A percentile compares a stretch with the other conserved stretches of the same genome.
phyloP scores from a whole-genome alignment of 2,797 vertebrate species.

The Rhadinocentrus ornatus region DNA sequence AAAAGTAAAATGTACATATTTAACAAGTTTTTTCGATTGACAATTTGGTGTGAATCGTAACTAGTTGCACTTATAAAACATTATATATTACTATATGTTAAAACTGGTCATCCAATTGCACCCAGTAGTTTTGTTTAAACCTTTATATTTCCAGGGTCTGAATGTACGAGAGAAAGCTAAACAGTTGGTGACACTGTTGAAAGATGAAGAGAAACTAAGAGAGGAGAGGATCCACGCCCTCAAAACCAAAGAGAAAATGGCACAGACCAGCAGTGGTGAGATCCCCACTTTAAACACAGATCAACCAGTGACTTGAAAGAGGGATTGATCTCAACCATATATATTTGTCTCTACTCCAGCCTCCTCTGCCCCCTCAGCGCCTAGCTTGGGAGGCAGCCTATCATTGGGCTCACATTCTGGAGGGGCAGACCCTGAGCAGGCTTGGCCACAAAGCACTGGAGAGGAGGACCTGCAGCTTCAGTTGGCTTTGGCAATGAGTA shows the following conservation, averaged over 20 bases:
- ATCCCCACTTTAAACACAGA: background rate
- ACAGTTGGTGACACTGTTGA: conserved; percentile 91
- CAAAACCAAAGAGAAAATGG: conserved; percentile 97
- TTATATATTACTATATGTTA: background rate
- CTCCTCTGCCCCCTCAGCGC: conserved; percentile 85
- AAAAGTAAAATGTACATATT: conserved; percentile 17
- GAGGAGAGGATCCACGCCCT: conserved; percentile 92
- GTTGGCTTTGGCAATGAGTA: conserved; percentile 93
- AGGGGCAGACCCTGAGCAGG: conserved; percentile 88
- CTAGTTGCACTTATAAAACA: background rate
- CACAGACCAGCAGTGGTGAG: conserved; percentile 92
- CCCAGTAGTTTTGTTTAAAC: background rate
- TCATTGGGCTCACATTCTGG: conserved; percentile 74
- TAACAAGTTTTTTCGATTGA: conserved; percentile 7
- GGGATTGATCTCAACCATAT: conserved; percentile 1
- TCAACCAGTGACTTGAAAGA: conserved; percentile 13
- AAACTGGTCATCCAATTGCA: background rate
- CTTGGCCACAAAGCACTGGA: conserved; percentile 93
- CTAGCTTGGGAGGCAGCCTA: conserved; percentile 77
- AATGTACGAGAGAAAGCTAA: conserved; percentile 95
- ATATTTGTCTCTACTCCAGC: conserved; percentile 68
- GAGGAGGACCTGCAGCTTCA: conserved; percentile 94
- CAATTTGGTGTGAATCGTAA: background rate
- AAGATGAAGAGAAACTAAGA: conserved; percentile 91
- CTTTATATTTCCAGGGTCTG: conserved; percentile 80